Conservation (phyloP, 1,140 invertebrate genomes). For the Drosophila lowei region DNA sequence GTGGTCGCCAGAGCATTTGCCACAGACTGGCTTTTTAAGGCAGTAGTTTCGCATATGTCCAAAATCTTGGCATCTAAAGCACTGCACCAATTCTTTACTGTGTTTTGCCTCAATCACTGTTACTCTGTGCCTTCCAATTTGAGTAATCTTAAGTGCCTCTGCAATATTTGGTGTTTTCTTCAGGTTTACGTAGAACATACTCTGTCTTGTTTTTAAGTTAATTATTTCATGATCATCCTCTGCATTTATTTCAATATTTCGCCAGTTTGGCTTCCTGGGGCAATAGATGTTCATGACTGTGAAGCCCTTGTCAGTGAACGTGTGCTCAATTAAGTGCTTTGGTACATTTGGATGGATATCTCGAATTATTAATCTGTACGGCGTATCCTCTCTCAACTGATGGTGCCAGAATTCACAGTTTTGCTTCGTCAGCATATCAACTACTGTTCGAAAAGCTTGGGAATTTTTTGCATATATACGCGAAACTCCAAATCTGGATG, state of each 20-base stretch:
- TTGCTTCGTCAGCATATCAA: not conserved
- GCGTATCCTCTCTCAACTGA: no score
- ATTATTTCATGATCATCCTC: no score
- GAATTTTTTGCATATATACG: no score
- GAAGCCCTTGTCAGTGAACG: slow-evolving; percentile 19
- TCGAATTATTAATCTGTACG: slow-evolving; percentile 14
- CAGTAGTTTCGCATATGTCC: slow-evolving; percentile 22
- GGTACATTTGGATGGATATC: slow-evolving; percentile 28
- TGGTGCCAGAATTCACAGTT: no score
- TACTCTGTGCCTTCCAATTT: slow-evolving; percentile 11
- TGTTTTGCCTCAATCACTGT: slow-evolving; percentile 9
- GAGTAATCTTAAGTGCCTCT: slow-evolving; percentile 6
- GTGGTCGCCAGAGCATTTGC: slow-evolving; percentile 17
- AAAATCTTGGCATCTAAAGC: slow-evolving; percentile 22
- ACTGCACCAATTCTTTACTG: slow-evolving; percentile 19
- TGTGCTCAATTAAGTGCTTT: slow-evolving; percentile 17
- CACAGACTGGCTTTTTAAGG: slow-evolving; percentile 22
- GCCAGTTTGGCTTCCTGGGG: slow-evolving; percentile 7
- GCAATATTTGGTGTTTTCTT: slow-evolving; percentile 6
- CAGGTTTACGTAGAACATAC: slow-evolving; percentile 11
- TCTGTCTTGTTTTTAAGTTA: slow-evolving; percentile 4
- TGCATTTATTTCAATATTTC: no score
- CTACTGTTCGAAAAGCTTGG: no score
- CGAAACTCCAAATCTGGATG: no score
- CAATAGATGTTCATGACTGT: slow-evolving; percentile 28